Conservation (phyloP, 2,888 invertebrate genomes). For the Amblyjoppa proteus region DNA sequence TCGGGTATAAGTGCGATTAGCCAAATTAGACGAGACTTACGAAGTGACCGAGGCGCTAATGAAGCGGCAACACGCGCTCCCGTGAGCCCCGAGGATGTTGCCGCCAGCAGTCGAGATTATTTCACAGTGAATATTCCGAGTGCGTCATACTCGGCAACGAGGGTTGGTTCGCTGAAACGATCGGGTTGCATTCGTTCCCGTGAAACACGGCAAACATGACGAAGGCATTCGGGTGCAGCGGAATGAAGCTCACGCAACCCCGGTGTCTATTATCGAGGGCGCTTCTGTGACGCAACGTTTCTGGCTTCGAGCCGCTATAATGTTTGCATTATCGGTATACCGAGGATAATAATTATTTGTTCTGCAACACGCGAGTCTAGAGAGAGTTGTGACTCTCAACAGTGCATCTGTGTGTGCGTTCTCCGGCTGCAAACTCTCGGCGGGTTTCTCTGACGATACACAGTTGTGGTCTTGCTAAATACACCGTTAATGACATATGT, state of each 20-base stretch:
- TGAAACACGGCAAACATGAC: slow-evolving; percentile 16
- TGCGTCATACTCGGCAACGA: neutral
- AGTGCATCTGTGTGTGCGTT: neutral
- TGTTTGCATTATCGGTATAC: slow-evolving; percentile 49
- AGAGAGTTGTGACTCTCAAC: neutral
- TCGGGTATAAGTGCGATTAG: slow-evolving; percentile 57
- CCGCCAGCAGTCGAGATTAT: neutral
- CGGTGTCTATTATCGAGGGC: neutral
- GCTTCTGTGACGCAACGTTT: neutral
- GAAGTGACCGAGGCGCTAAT: slow-evolving; percentile 57
- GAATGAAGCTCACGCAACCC: neutral
- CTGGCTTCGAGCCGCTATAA: neutral
- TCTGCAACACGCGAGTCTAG: slow-evolving; percentile 31
- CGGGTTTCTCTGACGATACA: neutral
- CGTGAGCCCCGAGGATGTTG: slow-evolving; percentile 12
- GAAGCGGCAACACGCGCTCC: neutral
- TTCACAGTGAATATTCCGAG: neutral
- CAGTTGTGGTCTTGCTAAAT: slow-evolving; percentile 12
- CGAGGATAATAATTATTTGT: slow-evolving; percentile 64
- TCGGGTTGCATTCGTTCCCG: slow-evolving; percentile 1
- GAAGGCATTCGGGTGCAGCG: neutral
- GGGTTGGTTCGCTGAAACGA: neutral
- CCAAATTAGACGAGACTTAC: slow-evolving; percentile 48
- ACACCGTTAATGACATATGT: slow-evolving; percentile 25
- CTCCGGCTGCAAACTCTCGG: neutral